phyloP scores from a whole-genome alignment of 2,797 vertebrate genomes.

The Epinephelus coioides region DNA sequence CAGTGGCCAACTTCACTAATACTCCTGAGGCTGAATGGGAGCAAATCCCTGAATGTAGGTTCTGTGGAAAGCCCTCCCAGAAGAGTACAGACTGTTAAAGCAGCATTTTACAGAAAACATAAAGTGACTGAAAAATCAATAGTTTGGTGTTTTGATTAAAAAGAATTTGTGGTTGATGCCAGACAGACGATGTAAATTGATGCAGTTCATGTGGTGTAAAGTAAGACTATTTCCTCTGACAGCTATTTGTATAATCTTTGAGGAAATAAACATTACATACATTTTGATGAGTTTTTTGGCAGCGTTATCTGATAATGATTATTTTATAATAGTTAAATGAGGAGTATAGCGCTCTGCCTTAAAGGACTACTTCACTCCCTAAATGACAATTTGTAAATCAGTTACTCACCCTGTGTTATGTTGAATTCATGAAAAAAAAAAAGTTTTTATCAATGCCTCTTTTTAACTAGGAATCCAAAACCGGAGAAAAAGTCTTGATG shows the following conservation, averaged over 20 bases:
- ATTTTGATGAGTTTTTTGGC: neutral
- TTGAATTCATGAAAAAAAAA: no score
- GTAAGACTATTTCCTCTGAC: neutral
- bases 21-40: conserved; percentile 8
- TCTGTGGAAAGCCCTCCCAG: neutral
- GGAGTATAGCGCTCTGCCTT: neutral
- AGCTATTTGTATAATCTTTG: neutral
- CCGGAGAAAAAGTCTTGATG: no score
- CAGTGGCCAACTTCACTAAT: neutral
- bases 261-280: neutral
- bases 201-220: neutral
- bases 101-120: neutral
- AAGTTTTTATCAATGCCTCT: no score
- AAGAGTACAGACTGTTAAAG: neutral
- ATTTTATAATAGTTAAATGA: neutral
- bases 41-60: neutral
- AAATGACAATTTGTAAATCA: no score
- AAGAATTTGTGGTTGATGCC: neutral
- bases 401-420: no score
- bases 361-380: no score
- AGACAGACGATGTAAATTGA: neutral
- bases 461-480: no score
- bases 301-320: neutral
- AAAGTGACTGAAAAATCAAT: neutral
- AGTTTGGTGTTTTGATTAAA: neutral